A percentile compares a stretch with the other conserved stretches of the same genome.
Evolutionary conservation across 2,888 invertebrate genomes (phyloP).

Genomic region (Drosophila melanosoma): DNA sequence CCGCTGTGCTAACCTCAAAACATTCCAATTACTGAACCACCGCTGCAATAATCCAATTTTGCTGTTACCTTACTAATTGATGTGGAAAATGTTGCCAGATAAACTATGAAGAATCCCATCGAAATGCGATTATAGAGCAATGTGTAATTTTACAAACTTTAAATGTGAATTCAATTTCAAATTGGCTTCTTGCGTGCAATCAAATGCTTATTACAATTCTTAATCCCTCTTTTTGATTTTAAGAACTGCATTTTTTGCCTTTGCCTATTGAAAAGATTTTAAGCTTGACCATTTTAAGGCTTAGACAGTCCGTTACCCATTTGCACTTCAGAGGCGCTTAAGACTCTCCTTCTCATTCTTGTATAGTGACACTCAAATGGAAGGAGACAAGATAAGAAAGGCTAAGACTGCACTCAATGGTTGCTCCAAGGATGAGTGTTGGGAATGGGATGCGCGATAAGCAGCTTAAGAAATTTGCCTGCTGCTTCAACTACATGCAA

Average conservation of each 20-base stretch:
- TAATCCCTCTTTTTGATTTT: neutral
- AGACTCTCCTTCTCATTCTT: slow-evolving; percentile 20
- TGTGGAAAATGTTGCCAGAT: slow-evolving; percentile 8
- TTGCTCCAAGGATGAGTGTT: slow-evolving; percentile 1
- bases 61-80: slow-evolving; percentile 47
- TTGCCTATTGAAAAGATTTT: neutral
- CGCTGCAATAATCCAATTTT: slow-evolving; percentile 46
- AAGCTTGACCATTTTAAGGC: slow-evolving; percentile 13
- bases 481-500: slow-evolving; percentile 49
- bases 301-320: slow-evolving; percentile 15
- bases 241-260: neutral
- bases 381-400: slow-evolving; percentile 43
- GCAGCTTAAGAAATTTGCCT: slow-evolving; percentile 42
- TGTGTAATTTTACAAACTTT: neutral
- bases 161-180: neutral
- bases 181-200: neutral
- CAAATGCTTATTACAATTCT: neutral
- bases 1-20: slow-evolving; percentile 50
- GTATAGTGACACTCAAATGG: slow-evolving; percentile 26
- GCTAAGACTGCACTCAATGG: slow-evolving; percentile 44
- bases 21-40: slow-evolving; percentile 59
- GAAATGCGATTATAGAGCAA: neutral
- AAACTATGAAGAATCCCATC: neutral
- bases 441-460: slow-evolving; percentile 10
- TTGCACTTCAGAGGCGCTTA: slow-evolving; percentile 25